phyloP scores from a whole-genome alignment of 2,113 vertebrate genomes.

The Camarhynchus parvulus region DNA sequence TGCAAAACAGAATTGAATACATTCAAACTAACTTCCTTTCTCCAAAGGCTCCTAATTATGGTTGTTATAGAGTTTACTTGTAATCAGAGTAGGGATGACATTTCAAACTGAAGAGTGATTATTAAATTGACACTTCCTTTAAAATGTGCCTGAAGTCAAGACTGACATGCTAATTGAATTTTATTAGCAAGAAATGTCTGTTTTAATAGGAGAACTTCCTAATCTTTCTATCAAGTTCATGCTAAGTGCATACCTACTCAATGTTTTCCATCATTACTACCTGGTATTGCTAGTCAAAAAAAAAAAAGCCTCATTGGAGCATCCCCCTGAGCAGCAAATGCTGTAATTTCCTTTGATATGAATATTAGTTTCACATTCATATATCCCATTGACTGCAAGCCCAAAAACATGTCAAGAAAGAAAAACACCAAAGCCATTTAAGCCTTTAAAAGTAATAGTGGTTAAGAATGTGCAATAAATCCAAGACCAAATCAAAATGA shows the following conservation, averaged over 20 bases:
- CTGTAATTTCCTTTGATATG: background rate
- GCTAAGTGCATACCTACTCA: background rate
- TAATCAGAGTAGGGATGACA: conserved; percentile 43
- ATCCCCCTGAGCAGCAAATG: background rate
- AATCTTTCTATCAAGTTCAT: conserved; percentile 21
- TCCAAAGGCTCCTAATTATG: conserved; percentile 30
- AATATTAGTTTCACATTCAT: background rate
- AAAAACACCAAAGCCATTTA: background rate
- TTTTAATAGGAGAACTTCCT: conserved; percentile 38
- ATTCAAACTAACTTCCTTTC: conserved; percentile 17
- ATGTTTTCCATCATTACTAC: background rate
- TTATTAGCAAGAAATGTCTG: conserved; percentile 26
- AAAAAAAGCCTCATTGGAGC: background rate
- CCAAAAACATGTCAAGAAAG: background rate
- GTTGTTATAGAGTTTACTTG: conserved; percentile 34
- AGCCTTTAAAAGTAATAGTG: background rate
- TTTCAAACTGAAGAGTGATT: conserved; percentile 44
- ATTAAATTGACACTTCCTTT: conserved; percentile 57
- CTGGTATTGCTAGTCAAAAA: background rate
- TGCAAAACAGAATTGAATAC: background rate
- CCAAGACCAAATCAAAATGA: background rate
- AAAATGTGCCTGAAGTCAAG: conserved; percentile 41
- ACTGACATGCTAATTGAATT: conserved; percentile 48
- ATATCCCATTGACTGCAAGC: background rate
- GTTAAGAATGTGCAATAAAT: background rate